Base-by-base conservation (phyloP, 2,113 vertebrate species). In the Pluvialis apricaria region DNA sequence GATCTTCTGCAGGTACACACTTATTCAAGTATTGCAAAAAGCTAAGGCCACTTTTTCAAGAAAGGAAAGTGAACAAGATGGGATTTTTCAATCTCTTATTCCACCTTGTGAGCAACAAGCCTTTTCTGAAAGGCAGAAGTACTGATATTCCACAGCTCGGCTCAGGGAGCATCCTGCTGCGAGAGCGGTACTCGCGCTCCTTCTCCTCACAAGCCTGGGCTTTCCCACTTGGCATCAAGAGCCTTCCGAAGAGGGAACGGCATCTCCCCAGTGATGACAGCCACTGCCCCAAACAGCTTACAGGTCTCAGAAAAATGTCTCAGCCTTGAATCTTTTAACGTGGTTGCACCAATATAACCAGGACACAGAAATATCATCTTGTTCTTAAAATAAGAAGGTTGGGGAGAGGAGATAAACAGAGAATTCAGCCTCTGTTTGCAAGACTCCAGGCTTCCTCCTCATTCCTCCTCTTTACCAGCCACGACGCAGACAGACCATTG, bases 1-100 rank as follows among this genome's bases (percentile, higher is more conserved):
- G 96, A 94, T 97, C 95, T 96, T 97, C 97, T 97, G 97, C 95
- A 94, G 97, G 96, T 96, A 98, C 96, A 97, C 97, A 94, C 97
- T 98, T 94, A 97, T 98, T 98, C 98, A 98, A 98, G 98, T 98
- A 98, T 98, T 98, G 98, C 98, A 98, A 98, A 98, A 98, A 98
- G 98, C 98, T 98, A 98, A 98, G 98, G 98, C 97, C 98, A 98
- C 98, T 97, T 98, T 98, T 98, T 98, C 97, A 97, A 97, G 96
- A 98, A 98, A 98, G 97, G 97, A 97, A 98, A 98, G 97, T 94
- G 97, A 98, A 98, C 94, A 95, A 97, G 95, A 97, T 5, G 69
- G 92, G 92, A 87, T 97, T 97, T 97, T 94, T 94, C 96, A 96
- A 97, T 86, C 97, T 92, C 97, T 92, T 76, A 80, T 97, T 96